Evolutionary conservation across 2,888 invertebrate genomes (phyloP).

Genomic region (Phymatocera aterrima): DNA sequence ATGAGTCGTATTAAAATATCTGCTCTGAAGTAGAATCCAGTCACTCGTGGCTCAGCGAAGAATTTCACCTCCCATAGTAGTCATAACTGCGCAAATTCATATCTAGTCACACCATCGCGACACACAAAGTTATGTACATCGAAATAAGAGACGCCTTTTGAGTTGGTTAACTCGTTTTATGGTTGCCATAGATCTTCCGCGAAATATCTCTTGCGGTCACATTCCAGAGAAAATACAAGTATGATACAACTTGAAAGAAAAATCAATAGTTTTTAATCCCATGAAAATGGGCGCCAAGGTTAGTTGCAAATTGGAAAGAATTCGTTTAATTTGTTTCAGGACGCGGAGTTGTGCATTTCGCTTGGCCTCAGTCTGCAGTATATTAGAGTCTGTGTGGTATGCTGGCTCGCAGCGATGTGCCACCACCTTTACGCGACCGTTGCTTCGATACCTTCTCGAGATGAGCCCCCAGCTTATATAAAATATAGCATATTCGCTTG

Average conservation of each 20-base stretch:
- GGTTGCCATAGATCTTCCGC: no score
- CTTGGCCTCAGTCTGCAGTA: slow-evolving; percentile 81
- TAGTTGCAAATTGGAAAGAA: not conserved
- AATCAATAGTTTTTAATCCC: no score
- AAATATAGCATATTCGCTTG: slow-evolving; percentile 81
- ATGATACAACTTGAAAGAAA: not conserved
- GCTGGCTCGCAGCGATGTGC: slow-evolving; percentile 83
- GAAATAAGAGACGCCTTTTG: no score
- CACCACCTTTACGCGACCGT: slow-evolving; percentile 79
- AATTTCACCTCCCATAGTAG: not conserved
- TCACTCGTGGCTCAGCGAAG: not conserved
- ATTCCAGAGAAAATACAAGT: no score
- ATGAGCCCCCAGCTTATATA: slow-evolving; percentile 73
- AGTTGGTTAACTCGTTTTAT: no score
- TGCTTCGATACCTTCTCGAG: slow-evolving; percentile 69
- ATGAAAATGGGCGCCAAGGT: not conserved
- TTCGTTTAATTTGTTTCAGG: slow-evolving; percentile 73
- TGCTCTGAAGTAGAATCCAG: not conserved
- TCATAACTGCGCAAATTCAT: not conserved
- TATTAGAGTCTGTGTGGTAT: slow-evolving; percentile 80
- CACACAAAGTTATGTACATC: no score
- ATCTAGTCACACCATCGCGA: not conserved
- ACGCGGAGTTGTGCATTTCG: slow-evolving; percentile 79
- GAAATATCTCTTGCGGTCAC: no score
- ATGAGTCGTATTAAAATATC: not conserved